Evolutionary conservation across 2,797 vertebrate genomes (phyloP), one percentile per base, ranked within the genome.

Genomic region (Enteromius argenteus): DNA sequence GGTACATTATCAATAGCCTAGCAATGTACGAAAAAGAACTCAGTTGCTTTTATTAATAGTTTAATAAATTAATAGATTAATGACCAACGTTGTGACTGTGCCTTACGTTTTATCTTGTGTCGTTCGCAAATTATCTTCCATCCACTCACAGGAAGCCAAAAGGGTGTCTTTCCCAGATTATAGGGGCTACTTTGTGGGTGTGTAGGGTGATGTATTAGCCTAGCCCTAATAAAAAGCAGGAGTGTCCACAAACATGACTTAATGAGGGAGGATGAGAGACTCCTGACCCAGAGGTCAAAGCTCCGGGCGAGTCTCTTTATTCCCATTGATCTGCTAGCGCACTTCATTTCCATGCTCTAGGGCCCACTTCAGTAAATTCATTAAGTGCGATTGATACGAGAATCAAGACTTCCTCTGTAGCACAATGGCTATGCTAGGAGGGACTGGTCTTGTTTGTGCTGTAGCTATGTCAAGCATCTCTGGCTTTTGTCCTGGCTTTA

Each of bases 251-350:
- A 90, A 90, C 89, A 90, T 75, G 84, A 86, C 81, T 90, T 87
- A 90, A 90, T 88, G 87, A 88, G 88, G 82, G 86, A 85, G 84
- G 90, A 90, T 86, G 87, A 85, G 83, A 73, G 85, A 87, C 89
- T 88, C 89, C 85, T 90, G 90, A 90, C 90, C 90, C 76, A 72
- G 15, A 78, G 89, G 90, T 89, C 89, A 87, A 73, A 80, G 85
- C 82, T 85, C 74, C 78, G 46, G 56, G 58, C 84, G 35, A 46
- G 66, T 78, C 86, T 86, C 83, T 89, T 86, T 86, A 83, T 89
- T 86, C 81, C 80, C 80, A 88, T 84, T 89, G 88, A 85, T 89
- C 88, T 81, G 53, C 80, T 77, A 56, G 46, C 39, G 77, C 86
- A 86, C 74, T 84, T 89, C 86, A 88, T 89, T 89, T 89, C 85